Percentiles rank a stretch among this genome's conserved stretches.
Evolutionary conservation across 1,140 invertebrate genomes (phyloP).

Genomic region (Magallana gigas): DNA sequence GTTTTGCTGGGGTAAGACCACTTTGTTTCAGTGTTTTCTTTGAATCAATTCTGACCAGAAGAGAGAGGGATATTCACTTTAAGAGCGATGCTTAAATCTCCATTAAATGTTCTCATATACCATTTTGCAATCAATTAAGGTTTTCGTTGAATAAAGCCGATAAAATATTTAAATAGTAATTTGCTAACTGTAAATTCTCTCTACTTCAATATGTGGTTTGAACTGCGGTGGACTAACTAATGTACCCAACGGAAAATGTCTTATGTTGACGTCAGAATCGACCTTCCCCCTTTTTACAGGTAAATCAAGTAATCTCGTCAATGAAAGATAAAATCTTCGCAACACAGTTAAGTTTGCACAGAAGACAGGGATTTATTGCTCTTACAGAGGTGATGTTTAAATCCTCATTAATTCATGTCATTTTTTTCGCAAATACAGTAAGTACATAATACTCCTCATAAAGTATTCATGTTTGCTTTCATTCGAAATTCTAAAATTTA

Average conservation of each 20-base stretch:
- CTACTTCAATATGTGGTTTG: too few species aligned
- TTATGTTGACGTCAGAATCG: constrained; percentile 11
- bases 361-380: neutral
- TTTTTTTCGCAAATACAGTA: neutral
- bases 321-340: neutral
- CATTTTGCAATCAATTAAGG: too few species aligned
- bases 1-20: neutral
- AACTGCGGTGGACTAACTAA: too few species aligned
- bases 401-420: constrained; percentile 17
- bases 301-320: neutral
- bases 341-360: neutral
- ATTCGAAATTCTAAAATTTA: neutral
- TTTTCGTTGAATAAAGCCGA: too few species aligned
- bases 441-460: neutral
- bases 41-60: too few species aligned
- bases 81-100: too few species aligned
- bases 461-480: neutral
- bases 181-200: too few species aligned
- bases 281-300: neutral
- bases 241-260: neutral
- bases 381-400: neutral
- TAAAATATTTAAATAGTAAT: too few species aligned
- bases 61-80: too few species aligned
- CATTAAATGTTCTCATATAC: too few species aligned
- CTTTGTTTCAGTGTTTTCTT: neutral